Evolutionary conservation across 2,797 vertebrate species (phyloP), one percentile per base, ranked within the genome.

Genomic region (Pteropus rufus): DNA sequence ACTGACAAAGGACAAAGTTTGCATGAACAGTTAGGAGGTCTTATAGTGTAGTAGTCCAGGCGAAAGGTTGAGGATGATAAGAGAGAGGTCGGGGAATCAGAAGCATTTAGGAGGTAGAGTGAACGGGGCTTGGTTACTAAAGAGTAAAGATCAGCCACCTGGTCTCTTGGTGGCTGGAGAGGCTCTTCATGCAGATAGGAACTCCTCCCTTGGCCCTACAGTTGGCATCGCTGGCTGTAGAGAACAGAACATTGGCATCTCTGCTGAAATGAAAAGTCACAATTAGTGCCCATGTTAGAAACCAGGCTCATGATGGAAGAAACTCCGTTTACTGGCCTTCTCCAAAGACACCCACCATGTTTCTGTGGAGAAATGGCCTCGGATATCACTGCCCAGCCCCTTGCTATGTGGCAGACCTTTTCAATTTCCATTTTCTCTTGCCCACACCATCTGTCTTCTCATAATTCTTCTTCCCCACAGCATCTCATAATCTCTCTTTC

Each of bases 401-500:
- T 87, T 26, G 31, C 44, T 54, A 7, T 36, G 39, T n/a, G 10
- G 83, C 89, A 77, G 83, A 79, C 44, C 41, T 64, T 44, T 49
- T 65, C 69, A 34, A 34, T 56, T 91, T 85, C 79, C 91, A 16
- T 76, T 91, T 54, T 64, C 75, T 86, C 88, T 79, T 69, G n/a
- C 80, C 69, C 86, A 73, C 65, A 83, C 41, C 70, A 72, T 87
- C 93, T 75, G n/a, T 60, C 41, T n/a, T 77, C 65, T 87, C 88
- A 15, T 90, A 79, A 83, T 75, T 77, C 88, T 80, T 39, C 70
- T 58, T 88, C 81, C 62, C 73, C 73, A 8, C n/a, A 36, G 52
- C 44, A 41, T 65, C 77, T 73, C 93, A 34, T 73, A 64, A 52
- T 64, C 87, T 80, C 44, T 65, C 69, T 90, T 49, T 49, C 44